A percentile compares a stretch with the other conserved stretches of the same genome.
phyloP scores from a whole-genome alignment of 2,113 vertebrate genomes.

The Gallinago jamesoni region DNA sequence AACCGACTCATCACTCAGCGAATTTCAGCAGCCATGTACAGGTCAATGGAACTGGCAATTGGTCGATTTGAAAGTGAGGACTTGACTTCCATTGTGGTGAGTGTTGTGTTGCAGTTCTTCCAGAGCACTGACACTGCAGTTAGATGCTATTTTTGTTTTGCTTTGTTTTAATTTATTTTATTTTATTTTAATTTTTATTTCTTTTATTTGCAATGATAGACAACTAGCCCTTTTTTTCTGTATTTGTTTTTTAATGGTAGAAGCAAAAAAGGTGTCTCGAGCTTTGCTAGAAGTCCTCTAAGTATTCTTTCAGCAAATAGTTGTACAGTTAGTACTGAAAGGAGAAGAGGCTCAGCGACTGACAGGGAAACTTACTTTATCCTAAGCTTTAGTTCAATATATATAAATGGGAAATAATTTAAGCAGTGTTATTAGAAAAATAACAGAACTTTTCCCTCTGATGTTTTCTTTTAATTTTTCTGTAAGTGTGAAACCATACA shows the following conservation, averaged over 20 bases:
- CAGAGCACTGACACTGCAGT: not conserved
- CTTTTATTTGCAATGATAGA: not conserved
- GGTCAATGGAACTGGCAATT: constrained; percentile 86
- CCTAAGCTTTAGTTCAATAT: not conserved
- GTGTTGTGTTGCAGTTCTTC: not conserved
- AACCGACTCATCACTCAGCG: constrained; percentile 88
- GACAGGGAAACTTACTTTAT: not conserved
- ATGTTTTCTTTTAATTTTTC: not conserved
- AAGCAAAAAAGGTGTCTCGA: not conserved
- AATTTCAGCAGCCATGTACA: constrained; percentile 85
- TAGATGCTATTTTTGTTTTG: not conserved
- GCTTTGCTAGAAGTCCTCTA: not conserved
- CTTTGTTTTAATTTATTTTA: not conserved
- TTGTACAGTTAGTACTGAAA: not conserved
- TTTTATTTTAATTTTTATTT: not conserved
- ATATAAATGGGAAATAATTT: not conserved
- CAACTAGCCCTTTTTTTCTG: not conserved
- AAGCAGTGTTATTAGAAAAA: not conserved
- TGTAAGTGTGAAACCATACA: not conserved
- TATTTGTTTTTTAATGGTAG: not conserved
- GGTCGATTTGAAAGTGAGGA: constrained; percentile 89
- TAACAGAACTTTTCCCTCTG: not conserved
- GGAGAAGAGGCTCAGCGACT: not conserved
- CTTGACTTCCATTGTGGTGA: constrained; percentile 87
- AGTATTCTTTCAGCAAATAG: not conserved